A percentile compares a stretch with the other conserved stretches of the same genome.
Conservation (phyloP, 2,797 vertebrate genomes). For the Sternotherus odoratus region DNA sequence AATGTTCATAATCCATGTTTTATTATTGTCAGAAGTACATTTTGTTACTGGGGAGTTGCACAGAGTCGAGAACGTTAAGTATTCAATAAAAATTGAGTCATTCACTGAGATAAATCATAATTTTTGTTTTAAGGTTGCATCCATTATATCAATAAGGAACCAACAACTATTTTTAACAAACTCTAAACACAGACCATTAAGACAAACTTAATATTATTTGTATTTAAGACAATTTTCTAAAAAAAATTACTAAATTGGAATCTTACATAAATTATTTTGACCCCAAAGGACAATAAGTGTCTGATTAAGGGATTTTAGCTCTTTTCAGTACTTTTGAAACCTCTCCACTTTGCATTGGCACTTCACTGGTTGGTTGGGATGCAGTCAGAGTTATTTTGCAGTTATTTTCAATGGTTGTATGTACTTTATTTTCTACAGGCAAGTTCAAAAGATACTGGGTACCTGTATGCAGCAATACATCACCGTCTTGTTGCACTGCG, state of each 20-base stretch:
- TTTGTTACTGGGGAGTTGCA: not conserved
- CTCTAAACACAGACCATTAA: not conserved
- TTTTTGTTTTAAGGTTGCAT: not conserved
- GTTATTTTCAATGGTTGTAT: not conserved
- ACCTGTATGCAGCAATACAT: conserved; percentile 84
- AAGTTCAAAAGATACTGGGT: conserved; percentile 81
- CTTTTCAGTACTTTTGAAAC: not conserved
- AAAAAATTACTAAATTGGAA: not conserved
- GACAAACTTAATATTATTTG: not conserved
- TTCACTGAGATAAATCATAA: not conserved
- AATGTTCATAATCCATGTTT: not conserved
- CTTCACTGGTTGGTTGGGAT: not conserved
- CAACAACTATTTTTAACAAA: not conserved
- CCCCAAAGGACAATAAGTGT: not conserved
- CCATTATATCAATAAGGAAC: not conserved
- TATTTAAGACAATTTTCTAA: not conserved
- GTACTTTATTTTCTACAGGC: conserved; percentile 71
- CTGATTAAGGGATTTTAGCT: not conserved
- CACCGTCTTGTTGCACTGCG: conserved; percentile 84
- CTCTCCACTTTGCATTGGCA: not conserved
- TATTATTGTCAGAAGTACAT: not conserved
- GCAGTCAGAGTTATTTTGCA: not conserved
- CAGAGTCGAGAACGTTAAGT: not conserved
- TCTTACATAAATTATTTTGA: not conserved
- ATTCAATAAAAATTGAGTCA: not conserved